Conservation (phyloP, 2,113 vertebrate genomes). For the Chloropsis hardwickii region DNA sequence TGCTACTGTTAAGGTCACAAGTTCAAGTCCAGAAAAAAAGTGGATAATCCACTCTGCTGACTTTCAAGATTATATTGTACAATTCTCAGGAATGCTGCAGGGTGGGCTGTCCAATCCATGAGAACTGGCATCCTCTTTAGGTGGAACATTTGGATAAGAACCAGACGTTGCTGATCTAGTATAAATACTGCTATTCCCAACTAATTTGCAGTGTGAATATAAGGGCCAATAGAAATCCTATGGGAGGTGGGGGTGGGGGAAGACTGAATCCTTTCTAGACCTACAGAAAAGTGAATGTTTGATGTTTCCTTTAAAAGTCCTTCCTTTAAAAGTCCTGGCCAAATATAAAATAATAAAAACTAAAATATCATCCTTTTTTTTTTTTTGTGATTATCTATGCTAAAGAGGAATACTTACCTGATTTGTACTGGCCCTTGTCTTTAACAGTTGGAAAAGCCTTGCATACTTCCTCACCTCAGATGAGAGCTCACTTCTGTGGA, state of each 20-base stretch:
- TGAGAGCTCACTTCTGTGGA: constrained; percentile 41
- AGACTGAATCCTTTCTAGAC: constrained; percentile 44
- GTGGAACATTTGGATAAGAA: constrained; percentile 76
- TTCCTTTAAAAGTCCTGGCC: constrained; percentile 66
- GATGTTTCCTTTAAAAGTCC: constrained; percentile 67
- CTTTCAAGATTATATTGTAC: constrained; percentile 85
- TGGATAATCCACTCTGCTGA: constrained; percentile 83
- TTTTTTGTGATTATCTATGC: constrained; percentile 9
- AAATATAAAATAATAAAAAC: constrained; percentile 70
- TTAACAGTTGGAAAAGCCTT: constrained; percentile 38
- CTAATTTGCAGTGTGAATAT: constrained; percentile 60
- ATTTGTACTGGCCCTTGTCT: constrained; percentile 41
- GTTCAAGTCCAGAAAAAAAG: constrained; percentile 80
- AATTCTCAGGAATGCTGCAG: constrained; percentile 83
- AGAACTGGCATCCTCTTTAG: constrained; percentile 74
- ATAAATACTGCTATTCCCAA: constrained; percentile 51
- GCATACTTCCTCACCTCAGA: constrained; percentile 34
- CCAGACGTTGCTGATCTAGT: constrained; percentile 70
- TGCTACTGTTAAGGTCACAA: constrained; percentile 85
- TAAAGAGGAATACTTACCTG: constrained; percentile 15
- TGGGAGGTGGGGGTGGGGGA: constrained; percentile 12
- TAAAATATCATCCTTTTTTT: constrained; percentile 25
- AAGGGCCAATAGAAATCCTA: constrained; percentile 61
- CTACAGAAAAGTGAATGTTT: constrained; percentile 73
- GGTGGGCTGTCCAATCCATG: constrained; percentile 77